Base-by-base conservation (phyloP, 2,113 vertebrate genomes). In the Toxostoma redivivum region DNA sequence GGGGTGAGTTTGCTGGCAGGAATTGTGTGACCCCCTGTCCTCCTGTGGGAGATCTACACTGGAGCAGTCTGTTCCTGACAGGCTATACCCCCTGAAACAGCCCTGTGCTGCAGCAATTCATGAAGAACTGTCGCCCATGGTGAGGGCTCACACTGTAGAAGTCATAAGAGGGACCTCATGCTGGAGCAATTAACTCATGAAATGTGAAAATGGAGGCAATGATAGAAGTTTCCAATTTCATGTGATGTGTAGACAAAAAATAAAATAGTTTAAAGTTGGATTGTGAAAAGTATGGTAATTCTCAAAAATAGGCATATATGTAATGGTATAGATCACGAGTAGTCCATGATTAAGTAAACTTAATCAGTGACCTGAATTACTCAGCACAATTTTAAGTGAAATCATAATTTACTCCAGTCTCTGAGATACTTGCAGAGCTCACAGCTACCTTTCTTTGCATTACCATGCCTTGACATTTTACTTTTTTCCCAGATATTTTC, bases 11-110 rank as follows among this genome's bases (percentile, higher is more conserved):
- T 51, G 12, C 28, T 38, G 33, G 10, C 27, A 73, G 51, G 23
- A 81, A 5, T 2, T 51, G 7, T 33, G 15, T 58, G 19, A 17
- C 19, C 4, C 12, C 44, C 16, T 42, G 11, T 9, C 3, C 22
- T 6, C 7, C 23, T 28, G 7, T 11, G 20, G 44, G 35, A 6
- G 8, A 58, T 31, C 10, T 12, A 24, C 1, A 0, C 51, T 28
- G 37, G 9, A 58, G 60, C 15, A 74, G 37, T 33, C 37, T 58
- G 38, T 2, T 81, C 44, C 51, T 73, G 18, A 33, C 14, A 31
- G 25, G 40, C 30, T 19, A 4, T 3, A 72, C 0, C 7, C 12
- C 15, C 8, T 28, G 60, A 37, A 58, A 58, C 15, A 66, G 11
- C n/a, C 3, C 7, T 28, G 0, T 30, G n/a, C 53, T 40, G 53